Evolutionary conservation across 2,113 vertebrate species (phyloP).

Genomic region (Epinephelus lanceolatus): DNA sequence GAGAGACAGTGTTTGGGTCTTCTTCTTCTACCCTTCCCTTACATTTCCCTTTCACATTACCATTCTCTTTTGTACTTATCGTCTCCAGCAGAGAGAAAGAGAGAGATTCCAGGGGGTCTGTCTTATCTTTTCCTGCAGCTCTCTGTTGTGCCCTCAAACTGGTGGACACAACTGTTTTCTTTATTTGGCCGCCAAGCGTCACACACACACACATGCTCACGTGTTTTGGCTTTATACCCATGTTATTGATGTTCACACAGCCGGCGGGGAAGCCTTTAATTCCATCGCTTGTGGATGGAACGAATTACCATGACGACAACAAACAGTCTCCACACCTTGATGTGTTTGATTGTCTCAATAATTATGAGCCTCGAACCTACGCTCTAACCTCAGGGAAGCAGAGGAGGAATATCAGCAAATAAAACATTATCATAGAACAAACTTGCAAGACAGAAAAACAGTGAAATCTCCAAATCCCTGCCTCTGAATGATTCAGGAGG

Average conservation of each 20-base stretch:
- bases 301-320: neutral
- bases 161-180: constrained; percentile 38
- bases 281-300: neutral
- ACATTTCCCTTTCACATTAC: constrained; percentile 27
- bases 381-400: constrained; percentile 2
- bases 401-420: neutral
- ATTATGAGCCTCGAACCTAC: neutral
- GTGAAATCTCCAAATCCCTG: constrained; percentile 21
- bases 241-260: neutral
- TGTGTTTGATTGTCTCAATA: neutral
- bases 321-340: neutral
- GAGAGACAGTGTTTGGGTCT: constrained; percentile 12
- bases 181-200: constrained; percentile 28
- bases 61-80: constrained; percentile 33
- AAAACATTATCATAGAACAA: constrained; percentile 20
- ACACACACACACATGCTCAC: neutral
- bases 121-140: constrained; percentile 56
- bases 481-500: constrained; percentile 60
- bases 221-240: neutral
- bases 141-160: constrained; percentile 42
- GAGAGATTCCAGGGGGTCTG: constrained; percentile 24
- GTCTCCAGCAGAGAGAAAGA: constrained; percentile 35
- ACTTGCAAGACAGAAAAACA: neutral
- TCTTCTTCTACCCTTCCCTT: constrained; percentile 6
- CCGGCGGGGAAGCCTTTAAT: neutral